phyloP scores from a whole-genome alignment of 2,888 invertebrate species.

The Drosophila robusta region DNA sequence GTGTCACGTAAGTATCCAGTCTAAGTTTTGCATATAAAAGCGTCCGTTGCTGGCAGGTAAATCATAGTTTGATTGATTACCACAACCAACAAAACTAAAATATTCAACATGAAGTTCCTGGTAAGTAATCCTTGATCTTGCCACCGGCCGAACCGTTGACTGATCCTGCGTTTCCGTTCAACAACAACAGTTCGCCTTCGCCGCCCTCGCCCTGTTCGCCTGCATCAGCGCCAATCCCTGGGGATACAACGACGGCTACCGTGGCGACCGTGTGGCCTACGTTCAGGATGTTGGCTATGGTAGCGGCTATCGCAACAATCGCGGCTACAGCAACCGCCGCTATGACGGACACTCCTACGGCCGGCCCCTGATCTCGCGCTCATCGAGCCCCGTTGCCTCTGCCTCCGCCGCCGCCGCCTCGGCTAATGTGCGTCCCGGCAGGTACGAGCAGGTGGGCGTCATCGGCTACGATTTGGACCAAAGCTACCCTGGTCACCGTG shows the following conservation, averaged over 20 bases:
- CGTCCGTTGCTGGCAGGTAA: constrained; percentile 34
- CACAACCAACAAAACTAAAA: constrained; percentile 67
- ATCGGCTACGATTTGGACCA: constrained; percentile 49
- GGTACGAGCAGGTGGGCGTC: constrained; percentile 47
- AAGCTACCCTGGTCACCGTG: constrained; percentile 26
- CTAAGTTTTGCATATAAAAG: constrained; percentile 65
- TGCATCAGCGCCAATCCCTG: constrained; percentile 53
- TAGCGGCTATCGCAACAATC: constrained; percentile 4
- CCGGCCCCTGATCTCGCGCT: constrained; percentile 31
- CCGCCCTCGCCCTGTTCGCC: constrained; percentile 61
- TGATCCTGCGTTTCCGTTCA: constrained; percentile 24
- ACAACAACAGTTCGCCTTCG: constrained; percentile 56
- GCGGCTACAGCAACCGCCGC: constrained; percentile 15
- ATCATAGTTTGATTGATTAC: constrained; percentile 78
- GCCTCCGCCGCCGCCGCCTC: constrained; percentile 72
- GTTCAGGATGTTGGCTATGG: constrained; percentile 15
- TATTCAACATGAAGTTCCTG: constrained; percentile 75
- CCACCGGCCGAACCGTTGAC: neutral
- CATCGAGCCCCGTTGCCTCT: constrained; percentile 43
- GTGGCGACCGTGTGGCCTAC: neutral
- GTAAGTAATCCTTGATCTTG: constrained; percentile 57
- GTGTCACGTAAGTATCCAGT: constrained; percentile 60
- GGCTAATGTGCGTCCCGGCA: constrained; percentile 45
- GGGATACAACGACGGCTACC: neutral
- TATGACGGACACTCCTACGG: constrained; percentile 17